Base-by-base conservation (phyloP, 2,797 vertebrate species). In the Eurystomus glaucurus region DNA sequence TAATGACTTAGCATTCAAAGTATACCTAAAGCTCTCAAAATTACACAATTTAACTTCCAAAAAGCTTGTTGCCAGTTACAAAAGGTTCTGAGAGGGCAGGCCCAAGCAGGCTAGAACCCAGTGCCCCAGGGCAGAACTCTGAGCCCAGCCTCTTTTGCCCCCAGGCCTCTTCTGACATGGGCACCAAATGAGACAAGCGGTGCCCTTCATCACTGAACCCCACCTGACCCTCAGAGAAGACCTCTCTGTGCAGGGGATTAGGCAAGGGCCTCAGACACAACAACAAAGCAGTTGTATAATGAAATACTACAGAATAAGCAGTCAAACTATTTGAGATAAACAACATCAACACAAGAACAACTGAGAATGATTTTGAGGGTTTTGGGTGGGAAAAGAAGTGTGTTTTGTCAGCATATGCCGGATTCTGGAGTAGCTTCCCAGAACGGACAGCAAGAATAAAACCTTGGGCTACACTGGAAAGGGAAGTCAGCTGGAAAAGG, bases 151-250 rank as follows among this genome's bases (percentile, higher is more conserved):
- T 65, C 72, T 76, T n/a, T 7, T 69, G 61, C 60, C 39, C 1
- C 1, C 31, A 43, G 43, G 60, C 55, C 46, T 60, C 70, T 37
- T 76, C 43, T 11, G 3, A 3, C 25, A 46, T 4, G 66, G 0
- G 0, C 23, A 39, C 61, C 74, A 33, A 41, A 46, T 0, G 2
- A 84, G 48, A 39, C 57, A 51, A 55, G n/a, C 0, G 0, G 64
- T 68, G 90, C 20, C 45, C 54, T 90, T 78, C 20, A 60, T 50
- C n/a, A 11, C 48, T 60, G 55, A 87, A 55, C 35, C 45, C 57
- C 29, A 35, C n/a, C 21, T 19, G 46, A 66, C 64, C 35, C 70
- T 45, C 37, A 33, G 37, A 57, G 60, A 85, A 51, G 1, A 45
- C 20, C 15, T 26, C 75, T n/a, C 39, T 48, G 21, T 21, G 50